Evolutionary conservation across 1,140 invertebrate genomes (phyloP).

Genomic region (Thalassaphorura encarpata): DNA sequence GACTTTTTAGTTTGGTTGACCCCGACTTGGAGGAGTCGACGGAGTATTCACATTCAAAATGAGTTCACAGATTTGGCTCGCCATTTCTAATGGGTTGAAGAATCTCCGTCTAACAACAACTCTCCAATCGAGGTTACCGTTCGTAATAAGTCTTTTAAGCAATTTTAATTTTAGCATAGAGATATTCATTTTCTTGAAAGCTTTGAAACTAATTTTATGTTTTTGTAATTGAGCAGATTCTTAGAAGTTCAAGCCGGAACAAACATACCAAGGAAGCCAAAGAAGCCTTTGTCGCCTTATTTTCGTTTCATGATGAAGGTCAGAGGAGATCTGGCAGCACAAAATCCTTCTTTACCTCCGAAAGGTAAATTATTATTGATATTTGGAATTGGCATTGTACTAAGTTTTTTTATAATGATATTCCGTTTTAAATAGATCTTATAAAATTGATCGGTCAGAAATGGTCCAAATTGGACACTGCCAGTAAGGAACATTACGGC

Average conservation of each 20-base stretch:
- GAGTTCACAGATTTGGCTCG: constrained; percentile 19
- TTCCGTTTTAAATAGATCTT: constrained; percentile 23
- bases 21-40: too few species aligned
- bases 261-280: constrained; percentile 17
- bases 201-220: neutral
- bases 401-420: neutral
- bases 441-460: constrained; percentile 22
- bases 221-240: constrained; percentile 18
- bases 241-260: constrained; percentile 1
- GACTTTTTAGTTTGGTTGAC: neutral
- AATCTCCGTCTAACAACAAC: constrained; percentile 9
- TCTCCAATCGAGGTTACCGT: constrained; percentile 26
- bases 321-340: constrained; percentile 10
- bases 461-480: constrained; percentile 25
- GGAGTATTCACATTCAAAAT: too few species aligned
- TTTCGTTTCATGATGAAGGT: constrained; percentile 21
- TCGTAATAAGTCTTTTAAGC: neutral
- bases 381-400: neutral
- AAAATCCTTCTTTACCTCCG: constrained; percentile 5
- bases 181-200: too few species aligned
- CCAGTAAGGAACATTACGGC: constrained; percentile 16
- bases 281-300: constrained; percentile 23
- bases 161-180: neutral
- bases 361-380: constrained; percentile 6
- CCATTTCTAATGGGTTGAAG: constrained; percentile 19